These are phyloP conservation scores for Cirrhinus molitorella DNA, from an alignment of 2,797 vertebrate genomes.

Conservation along the genomic window DNA sequence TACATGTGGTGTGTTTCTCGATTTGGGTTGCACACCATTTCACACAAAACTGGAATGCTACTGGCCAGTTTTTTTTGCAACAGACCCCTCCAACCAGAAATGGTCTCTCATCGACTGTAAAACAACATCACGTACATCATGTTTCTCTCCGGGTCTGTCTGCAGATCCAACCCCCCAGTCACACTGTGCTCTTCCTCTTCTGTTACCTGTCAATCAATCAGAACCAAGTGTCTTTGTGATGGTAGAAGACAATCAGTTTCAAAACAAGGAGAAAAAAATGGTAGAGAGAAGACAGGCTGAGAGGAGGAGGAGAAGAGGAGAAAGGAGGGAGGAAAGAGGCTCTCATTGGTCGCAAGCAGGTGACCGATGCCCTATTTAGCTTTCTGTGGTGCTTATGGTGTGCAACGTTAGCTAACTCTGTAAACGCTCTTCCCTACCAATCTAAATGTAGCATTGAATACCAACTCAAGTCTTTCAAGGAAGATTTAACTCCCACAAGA, in stretches of 20 bases:
- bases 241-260: slow-evolving; percentile 89
- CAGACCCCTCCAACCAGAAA: slow-evolving; percentile 68
- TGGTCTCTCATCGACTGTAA: slow-evolving; percentile 67
- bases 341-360: slow-evolving; percentile 65
- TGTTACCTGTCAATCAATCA: slow-evolving; percentile 87
- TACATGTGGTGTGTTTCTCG: slow-evolving; percentile 70
- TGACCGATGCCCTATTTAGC: slow-evolving; percentile 13
- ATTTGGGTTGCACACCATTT: slow-evolving; percentile 81
- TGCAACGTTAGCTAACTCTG: slow-evolving; percentile 15
- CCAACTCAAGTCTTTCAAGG: neutral
- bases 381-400: slow-evolving; percentile 67
- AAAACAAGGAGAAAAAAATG: slow-evolving; percentile 78
- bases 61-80: slow-evolving; percentile 68
- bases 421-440: slow-evolving; percentile 7
- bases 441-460: neutral
- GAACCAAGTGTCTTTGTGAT: slow-evolving; percentile 89
- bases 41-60: slow-evolving; percentile 74
- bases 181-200: slow-evolving; percentile 86
- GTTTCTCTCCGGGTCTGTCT: slow-evolving; percentile 52
- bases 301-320: slow-evolving; percentile 48
- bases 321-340: slow-evolving; percentile 73
- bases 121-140: slow-evolving; percentile 39
- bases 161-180: slow-evolving; percentile 69
- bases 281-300: slow-evolving; percentile 72
- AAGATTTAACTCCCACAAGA: neutral